A percentile compares a stretch with the other conserved stretches of the same genome.
phyloP scores from a whole-genome alignment of 2,113 vertebrate species.

The Excalfactoria chinensis region DNA sequence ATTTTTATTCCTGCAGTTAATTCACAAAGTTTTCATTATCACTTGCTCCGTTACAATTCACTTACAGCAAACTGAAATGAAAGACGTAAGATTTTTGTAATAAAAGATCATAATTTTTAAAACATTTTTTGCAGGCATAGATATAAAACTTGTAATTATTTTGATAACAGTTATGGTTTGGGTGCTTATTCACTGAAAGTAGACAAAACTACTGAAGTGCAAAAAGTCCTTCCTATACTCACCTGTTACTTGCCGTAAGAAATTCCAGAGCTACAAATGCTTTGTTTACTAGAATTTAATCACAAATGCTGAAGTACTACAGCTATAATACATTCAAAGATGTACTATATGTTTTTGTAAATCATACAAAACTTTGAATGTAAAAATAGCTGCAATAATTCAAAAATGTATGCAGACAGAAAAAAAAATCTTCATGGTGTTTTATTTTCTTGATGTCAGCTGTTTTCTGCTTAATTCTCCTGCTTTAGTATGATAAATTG shows the following conservation, averaged over 20 bases:
- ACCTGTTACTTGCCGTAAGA: not conserved
- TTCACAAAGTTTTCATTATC: not conserved
- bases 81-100: not conserved
- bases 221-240: not conserved
- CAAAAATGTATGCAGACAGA: not conserved
- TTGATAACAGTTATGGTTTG: not conserved
- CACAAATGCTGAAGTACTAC: not conserved
- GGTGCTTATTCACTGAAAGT: not conserved
- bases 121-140: not conserved
- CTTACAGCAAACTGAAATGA: not conserved
- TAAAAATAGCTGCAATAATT: not conserved
- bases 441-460: not conserved
- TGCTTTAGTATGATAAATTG: accelerated
- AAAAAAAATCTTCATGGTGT: not conserved
- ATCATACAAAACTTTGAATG: not conserved
- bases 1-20: not conserved
- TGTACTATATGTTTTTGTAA: not conserved
- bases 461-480: not conserved
- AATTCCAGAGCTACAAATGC: not conserved
- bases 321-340: not conserved
- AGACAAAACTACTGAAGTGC: not conserved
- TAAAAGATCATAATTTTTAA: not conserved
- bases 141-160: not conserved
- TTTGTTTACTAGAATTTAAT: not conserved
- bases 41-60: not conserved